Base-by-base conservation (phyloP, 2,888 invertebrate species). In the Julus scandinavius region DNA sequence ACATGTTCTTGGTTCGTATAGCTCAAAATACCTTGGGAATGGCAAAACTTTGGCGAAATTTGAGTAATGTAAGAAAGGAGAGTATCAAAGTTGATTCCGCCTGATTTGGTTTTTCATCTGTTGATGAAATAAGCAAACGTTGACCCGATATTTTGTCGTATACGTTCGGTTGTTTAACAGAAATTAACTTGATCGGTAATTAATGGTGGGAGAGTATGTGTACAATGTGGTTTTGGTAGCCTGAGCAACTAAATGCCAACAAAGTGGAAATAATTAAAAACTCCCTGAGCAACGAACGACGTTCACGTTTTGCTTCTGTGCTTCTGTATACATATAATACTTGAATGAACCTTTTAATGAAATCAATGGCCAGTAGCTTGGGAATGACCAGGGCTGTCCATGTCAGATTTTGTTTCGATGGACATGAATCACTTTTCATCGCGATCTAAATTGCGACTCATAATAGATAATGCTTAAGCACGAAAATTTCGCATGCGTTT, bases 201-300 rank as follows among this genome's bases (percentile, higher is more conserved):
- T 72, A 72, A 72, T 72, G 63, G 63, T 72, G 63, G 20, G 63
- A 7, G 20, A 45, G 41, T n/a, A 20, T 29, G 54, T 72, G n/a
- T 20, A 11, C n/a, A 6, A 20, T 72, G 63, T 29, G 63, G 63
- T 72, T 20, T 63, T 29, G 63, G 63, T 72, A 72, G 63, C 63
- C 63, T n/a, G 63, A 72, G 63, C 63, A 72, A 72, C 63, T 72
- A 20, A 72, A 72, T 72, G 63, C 63, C 63, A 72, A 72, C 63
- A 72, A 72, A 72, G 63, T 72, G 63, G 63, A 72, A 72, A 72
- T 72, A 72, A 72, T 72, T 72, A 72, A 72, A 72, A 72, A 72
- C 63, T 72, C 63, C 63, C 63, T 7, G 63, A 72, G 63, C 63
- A 72, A 72, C 63, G 63, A 72, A 20, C 63, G 20, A 20, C 63